Evolutionary conservation across 2,113 vertebrate species (phyloP).

Genomic region (Cygnus buccinator): DNA sequence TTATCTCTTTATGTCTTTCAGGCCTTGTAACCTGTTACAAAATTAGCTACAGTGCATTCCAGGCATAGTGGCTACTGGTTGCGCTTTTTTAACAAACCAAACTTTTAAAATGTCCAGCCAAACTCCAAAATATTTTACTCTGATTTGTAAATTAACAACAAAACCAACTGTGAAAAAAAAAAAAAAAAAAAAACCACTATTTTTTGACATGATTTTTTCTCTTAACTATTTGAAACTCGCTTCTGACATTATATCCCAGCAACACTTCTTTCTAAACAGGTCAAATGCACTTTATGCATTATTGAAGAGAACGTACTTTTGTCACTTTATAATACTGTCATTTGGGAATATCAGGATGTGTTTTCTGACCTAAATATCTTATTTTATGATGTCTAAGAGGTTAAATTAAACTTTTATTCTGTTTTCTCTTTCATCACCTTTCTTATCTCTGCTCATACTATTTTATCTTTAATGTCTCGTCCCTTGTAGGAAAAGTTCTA

Average conservation of each 20-base stretch:
- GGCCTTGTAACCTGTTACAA: background rate
- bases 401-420: background rate
- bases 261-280: background rate
- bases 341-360: background rate
- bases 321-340: background rate
- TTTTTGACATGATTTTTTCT: background rate
- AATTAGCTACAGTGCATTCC: background rate
- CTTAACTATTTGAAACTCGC: background rate
- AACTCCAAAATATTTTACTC: background rate
- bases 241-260: background rate
- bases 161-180: background rate
- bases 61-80: background rate
- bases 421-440: background rate
- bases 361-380: background rate
- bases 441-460: background rate
- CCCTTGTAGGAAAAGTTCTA: background rate
- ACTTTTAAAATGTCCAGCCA: background rate
- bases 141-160: background rate
- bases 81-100: background rate
- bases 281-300: background rate
- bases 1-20: background rate
- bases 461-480: background rate
- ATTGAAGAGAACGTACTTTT: background rate
- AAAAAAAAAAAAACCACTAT: background rate
- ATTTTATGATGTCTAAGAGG: background rate